Evolutionary conservation across 2,888 invertebrate species (phyloP).

Genomic region (Lochmaea crataegi): DNA sequence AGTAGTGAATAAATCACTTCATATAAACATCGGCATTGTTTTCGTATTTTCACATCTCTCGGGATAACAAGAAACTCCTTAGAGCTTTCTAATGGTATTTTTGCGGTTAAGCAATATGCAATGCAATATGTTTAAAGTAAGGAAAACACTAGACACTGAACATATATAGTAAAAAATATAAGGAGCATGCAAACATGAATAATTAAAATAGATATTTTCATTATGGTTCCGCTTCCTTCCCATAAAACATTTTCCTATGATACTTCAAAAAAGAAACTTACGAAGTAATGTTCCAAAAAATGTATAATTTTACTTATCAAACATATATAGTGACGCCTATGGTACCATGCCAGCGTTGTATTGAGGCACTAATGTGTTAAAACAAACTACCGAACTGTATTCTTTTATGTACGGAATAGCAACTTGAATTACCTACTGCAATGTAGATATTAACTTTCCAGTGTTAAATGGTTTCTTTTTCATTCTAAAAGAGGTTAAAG

Average conservation of each 20-base stretch:
- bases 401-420: constrained; percentile 14
- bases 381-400: constrained; percentile 25
- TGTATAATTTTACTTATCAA: background rate
- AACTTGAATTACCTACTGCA: constrained; percentile 8
- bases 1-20: too few relatives aligned
- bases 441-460: constrained; percentile 17
- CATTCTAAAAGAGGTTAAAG: constrained; percentile 13
- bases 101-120: too few relatives aligned
- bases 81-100: too few relatives aligned
- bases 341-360: background rate
- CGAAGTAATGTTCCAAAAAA: background rate
- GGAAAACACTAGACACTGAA: too few relatives aligned
- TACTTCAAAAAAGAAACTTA: background rate
- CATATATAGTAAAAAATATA: too few relatives aligned
- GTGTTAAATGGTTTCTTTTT: constrained; percentile 25
- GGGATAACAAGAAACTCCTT: too few relatives aligned
- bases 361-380: constrained; percentile 23
- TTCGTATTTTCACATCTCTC: too few relatives aligned
- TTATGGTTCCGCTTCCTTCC: too few relatives aligned
- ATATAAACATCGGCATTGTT: too few relatives aligned
- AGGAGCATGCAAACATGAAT: too few relatives aligned
- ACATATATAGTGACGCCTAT: background rate
- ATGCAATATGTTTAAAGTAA: too few relatives aligned
- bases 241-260: background rate
- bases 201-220: too few relatives aligned